Percentiles rank a stretch among this genome's conserved stretches.
Conservation (phyloP, 1,140 invertebrate species). For the Mesaphorura yosii region DNA sequence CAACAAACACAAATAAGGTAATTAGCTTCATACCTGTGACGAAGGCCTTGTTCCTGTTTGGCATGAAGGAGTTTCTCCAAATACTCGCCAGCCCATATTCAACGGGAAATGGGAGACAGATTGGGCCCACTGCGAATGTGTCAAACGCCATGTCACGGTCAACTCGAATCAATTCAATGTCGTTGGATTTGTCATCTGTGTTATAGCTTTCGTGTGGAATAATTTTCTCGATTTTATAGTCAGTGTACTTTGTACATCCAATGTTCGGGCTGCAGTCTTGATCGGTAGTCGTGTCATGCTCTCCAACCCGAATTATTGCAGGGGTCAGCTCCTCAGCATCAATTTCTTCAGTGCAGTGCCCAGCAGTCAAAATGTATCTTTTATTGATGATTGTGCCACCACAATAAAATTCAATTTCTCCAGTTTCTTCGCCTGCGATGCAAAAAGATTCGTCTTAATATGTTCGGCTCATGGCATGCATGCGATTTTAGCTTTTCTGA, state of each 20-base stretch:
- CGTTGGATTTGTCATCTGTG: conserved; percentile 23
- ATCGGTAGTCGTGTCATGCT: conserved; percentile 46
- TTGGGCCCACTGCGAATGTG: conserved; percentile 13
- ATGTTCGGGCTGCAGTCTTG: conserved; percentile 46
- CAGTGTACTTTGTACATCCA: conserved; percentile 8
- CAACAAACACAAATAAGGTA: too few species aligned
- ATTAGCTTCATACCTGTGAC: too few species aligned
- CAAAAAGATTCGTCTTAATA: too few species aligned
- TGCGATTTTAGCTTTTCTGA: background rate
- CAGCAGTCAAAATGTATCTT: conserved; percentile 25
- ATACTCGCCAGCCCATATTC: background rate
- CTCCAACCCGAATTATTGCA: conserved; percentile 47
- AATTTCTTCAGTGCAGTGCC: conserved; percentile 27
- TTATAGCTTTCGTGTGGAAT: conserved; percentile 24
- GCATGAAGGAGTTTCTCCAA: background rate
- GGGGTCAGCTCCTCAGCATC: conserved; percentile 36
- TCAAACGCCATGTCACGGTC: conserved; percentile 24
- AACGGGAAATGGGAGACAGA: conserved; percentile 20
- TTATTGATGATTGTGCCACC: conserved; percentile 19
- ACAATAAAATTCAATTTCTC: conserved; percentile 24
- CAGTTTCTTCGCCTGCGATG: conserved; percentile 13
- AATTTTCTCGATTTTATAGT: conserved; percentile 26
- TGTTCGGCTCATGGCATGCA: too few species aligned
- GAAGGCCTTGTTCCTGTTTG: too few species aligned
- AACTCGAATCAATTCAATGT: conserved; percentile 26